Evolutionary conservation across 2,113 vertebrate species (phyloP).

Genomic region (Prolemur simus): DNA sequence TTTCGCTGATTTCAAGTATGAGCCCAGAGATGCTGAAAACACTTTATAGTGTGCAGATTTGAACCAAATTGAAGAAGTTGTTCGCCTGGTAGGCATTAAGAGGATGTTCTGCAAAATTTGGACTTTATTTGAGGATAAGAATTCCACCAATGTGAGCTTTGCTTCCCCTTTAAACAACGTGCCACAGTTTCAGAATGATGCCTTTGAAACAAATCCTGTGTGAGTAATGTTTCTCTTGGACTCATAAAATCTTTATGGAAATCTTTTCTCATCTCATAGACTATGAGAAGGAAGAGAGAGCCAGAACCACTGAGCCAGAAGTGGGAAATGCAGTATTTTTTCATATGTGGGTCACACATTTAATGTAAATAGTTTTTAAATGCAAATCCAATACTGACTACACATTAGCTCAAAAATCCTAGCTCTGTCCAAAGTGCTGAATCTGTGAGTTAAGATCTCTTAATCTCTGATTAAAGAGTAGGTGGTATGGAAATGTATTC

Average conservation of each 20-base stretch:
- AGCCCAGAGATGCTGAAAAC: not conserved
- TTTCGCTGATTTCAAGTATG: not conserved
- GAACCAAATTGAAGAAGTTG: constrained; percentile 48
- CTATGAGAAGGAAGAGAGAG: constrained; percentile 7
- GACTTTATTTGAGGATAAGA: constrained; percentile 43
- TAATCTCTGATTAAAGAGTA: constrained; percentile 55
- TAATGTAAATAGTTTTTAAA: constrained; percentile 64
- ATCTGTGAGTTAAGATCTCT: constrained; percentile 1
- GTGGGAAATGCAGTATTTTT: constrained; percentile 21
- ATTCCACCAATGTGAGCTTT: constrained; percentile 25
- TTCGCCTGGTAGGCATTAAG: constrained; percentile 24
- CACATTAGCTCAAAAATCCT: not conserved
- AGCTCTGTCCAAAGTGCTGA: constrained; percentile 71
- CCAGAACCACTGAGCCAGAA: constrained; percentile 39
- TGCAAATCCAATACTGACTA: constrained; percentile 26
- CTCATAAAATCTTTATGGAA: constrained; percentile 76
- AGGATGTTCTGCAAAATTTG: constrained; percentile 31
- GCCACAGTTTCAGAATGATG: constrained; percentile 37
- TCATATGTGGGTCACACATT: constrained; percentile 50
- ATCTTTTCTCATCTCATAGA: constrained; percentile 63
- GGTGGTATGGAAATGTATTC: constrained; percentile 42
- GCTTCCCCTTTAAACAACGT: constrained; percentile 57
- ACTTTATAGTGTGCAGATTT: constrained; percentile 23
- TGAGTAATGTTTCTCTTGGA: constrained; percentile 74
- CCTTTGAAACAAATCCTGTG: constrained; percentile 70